Percentiles rank a stretch among this genome's conserved stretches.
Evolutionary conservation across 2,113 vertebrate genomes (phyloP).

Genomic region (Cygnus atratus): DNA sequence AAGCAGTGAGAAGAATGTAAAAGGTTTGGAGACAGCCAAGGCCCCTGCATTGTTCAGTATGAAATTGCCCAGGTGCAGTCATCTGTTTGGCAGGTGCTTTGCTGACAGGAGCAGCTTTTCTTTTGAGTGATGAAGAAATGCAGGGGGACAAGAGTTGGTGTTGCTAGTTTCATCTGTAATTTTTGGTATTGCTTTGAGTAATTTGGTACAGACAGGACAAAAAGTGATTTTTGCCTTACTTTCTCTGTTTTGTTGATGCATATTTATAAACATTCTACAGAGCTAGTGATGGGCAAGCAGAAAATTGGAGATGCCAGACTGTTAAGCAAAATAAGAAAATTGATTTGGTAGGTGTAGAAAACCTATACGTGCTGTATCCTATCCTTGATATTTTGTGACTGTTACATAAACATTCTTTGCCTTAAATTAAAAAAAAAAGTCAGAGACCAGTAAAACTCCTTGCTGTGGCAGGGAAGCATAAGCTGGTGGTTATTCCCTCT

Average conservation of each 20-base stretch:
- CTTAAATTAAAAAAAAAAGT: not conserved
- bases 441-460: not conserved
- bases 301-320: not conserved
- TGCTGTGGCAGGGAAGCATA: not conserved
- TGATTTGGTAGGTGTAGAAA: not conserved
- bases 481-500: not conserved
- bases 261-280: not conserved
- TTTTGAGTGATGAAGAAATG: not conserved
- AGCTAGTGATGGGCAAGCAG: not conserved
- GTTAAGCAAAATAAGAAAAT: not conserved
- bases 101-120: not conserved
- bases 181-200: not conserved
- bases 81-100: not conserved
- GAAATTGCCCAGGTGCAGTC: not conserved
- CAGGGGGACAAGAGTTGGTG: not conserved
- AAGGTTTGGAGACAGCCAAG: not conserved
- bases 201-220: not conserved
- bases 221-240: not conserved
- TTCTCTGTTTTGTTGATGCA: not conserved
- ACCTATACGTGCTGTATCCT: accelerated
- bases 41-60: not conserved
- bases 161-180: not conserved
- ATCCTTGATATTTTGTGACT: not conserved
- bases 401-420: not conserved
- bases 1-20: not conserved